Conservation (phyloP, 2,797 vertebrate genomes). For the Calcarius lapponicus region DNA sequence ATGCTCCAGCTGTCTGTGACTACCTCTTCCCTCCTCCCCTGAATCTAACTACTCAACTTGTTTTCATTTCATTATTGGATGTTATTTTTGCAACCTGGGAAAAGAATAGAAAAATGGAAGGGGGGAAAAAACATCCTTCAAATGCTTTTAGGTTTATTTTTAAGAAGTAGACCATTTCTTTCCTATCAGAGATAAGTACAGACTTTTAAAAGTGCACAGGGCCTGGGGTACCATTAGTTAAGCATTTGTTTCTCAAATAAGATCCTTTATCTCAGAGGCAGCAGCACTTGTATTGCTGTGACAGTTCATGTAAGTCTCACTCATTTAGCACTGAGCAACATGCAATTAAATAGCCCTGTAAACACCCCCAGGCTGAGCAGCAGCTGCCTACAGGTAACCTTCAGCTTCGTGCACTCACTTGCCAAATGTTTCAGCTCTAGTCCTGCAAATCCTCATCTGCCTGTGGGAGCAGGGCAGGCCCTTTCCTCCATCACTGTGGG, state of each 20-base stretch:
- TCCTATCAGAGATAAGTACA: slow-evolving; percentile 1
- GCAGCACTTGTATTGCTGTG: neutral
- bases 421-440: neutral
- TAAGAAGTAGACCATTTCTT: slow-evolving; percentile 34
- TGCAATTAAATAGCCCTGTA: slow-evolving; percentile 21
- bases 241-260: neutral
- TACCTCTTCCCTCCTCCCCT: slow-evolving; percentile 61
- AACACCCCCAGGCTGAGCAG: neutral
- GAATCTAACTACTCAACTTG: slow-evolving; percentile 48
- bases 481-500: neutral
- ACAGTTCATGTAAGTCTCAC: neutral
- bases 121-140: neutral
- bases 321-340: neutral
- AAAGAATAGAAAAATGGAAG: slow-evolving; percentile 37
- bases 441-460: neutral
- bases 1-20: slow-evolving; percentile 57
- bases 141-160: slow-evolving; percentile 28
- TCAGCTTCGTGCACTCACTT: neutral
- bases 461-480: neutral
- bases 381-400: slow-evolving; percentile 3
- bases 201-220: neutral
- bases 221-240: neutral
- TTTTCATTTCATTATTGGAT: slow-evolving; percentile 78
- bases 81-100: slow-evolving; percentile 64
- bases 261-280: neutral